phyloP scores from a whole-genome alignment of 1,140 invertebrate species.

The Pseudomyrmex flavicornis region DNA sequence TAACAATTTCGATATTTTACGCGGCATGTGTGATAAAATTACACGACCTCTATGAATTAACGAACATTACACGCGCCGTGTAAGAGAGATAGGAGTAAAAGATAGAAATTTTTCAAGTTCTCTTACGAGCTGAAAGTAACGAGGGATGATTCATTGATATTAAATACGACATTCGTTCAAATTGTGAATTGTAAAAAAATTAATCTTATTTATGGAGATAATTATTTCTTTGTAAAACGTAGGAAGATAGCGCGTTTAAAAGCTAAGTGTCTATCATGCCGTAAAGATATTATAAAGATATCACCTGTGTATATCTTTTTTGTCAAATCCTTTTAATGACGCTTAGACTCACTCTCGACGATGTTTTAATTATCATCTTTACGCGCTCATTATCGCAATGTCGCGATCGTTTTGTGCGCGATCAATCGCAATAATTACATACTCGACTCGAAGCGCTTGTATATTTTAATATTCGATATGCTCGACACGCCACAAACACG shows the following conservation, averaged over 20 bases:
- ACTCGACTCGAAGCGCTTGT: constrained; percentile 2
- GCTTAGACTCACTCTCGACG: background rate
- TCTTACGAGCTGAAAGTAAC: background rate
- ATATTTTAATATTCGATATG: constrained; percentile 25
- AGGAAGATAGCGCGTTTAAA: background rate
- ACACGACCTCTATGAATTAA: background rate
- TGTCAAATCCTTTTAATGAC: too few species aligned
- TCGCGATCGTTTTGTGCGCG: constrained; percentile 15
- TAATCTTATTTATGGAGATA: too few species aligned
- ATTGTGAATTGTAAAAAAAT: background rate
- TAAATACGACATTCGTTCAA: background rate
- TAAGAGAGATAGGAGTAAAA: background rate
- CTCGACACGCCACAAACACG: background rate
- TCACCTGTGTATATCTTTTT: too few species aligned
- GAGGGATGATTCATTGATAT: background rate
- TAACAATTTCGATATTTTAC: constrained; percentile 27
- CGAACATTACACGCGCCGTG: background rate
- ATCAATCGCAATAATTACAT: background rate
- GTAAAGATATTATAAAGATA: too few species aligned
- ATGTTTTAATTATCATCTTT: constrained; percentile 30
- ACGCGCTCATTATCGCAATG: background rate
- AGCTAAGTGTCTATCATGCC: background rate
- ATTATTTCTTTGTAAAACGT: background rate
- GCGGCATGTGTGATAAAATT: background rate
- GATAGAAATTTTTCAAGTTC: constrained; percentile 6